Conservation (phyloP, 2,888 invertebrate species). For the Drosophila mimica region DNA sequence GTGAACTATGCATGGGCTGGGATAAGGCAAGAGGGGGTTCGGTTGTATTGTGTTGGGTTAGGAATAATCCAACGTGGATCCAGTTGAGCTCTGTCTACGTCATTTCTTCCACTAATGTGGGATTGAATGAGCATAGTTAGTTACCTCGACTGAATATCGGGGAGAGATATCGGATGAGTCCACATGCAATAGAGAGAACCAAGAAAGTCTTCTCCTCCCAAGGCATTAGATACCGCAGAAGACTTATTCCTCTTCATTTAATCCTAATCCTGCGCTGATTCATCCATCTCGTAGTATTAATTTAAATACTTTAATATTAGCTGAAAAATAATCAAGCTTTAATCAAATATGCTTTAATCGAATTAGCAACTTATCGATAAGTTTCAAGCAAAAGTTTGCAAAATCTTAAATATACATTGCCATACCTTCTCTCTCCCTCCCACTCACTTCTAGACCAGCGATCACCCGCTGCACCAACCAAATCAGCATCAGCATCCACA, state of each 20-base stretch:
- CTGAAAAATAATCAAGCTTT: not conserved
- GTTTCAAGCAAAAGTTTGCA: not conserved
- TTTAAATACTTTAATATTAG: not conserved
- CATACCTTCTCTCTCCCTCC: not conserved
- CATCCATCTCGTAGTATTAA: not conserved
- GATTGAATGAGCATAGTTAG: not conserved
- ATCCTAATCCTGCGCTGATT: not conserved
- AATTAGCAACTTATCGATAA: not conserved
- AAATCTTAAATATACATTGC: not conserved
- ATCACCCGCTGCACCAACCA: slow-evolving; percentile 46
- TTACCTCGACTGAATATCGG: not conserved
- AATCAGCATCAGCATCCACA: slow-evolving; percentile 36
- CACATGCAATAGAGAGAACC: too few species aligned
- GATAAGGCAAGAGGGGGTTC: not conserved
- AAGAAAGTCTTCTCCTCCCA: not conserved
- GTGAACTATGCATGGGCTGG: not conserved
- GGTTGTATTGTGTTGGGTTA: not conserved
- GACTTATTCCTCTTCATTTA: not conserved
- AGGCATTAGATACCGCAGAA: not conserved
- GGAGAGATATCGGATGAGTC: not conserved
- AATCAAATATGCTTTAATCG: not conserved
- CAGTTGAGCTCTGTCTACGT: not conserved
- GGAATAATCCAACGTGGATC: not conserved
- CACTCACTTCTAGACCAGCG: slow-evolving; percentile 25
- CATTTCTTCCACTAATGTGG: not conserved